phyloP scores from a whole-genome alignment of 2,113 vertebrate genomes.

The Phyllopteryx taeniolatus region DNA sequence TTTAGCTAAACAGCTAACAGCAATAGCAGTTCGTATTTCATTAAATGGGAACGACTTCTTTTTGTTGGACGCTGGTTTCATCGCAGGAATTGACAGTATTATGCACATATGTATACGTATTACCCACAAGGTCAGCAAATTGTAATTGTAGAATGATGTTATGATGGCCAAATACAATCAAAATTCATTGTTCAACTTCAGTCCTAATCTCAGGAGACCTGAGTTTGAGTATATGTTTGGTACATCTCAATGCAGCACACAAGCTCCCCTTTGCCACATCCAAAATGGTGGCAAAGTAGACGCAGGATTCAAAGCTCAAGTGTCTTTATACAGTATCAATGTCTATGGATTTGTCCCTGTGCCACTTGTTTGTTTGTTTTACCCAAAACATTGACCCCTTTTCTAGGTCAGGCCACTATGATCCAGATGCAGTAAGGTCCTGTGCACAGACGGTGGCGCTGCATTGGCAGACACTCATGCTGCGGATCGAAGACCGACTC shows the following conservation, averaged over 20 bases:
- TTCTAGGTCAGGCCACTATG: constrained; percentile 87
- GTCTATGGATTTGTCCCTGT: neutral
- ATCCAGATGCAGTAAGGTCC: constrained; percentile 89
- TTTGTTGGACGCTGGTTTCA: neutral
- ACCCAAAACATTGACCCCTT: neutral
- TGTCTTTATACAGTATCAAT: neutral
- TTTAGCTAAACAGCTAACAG: too few species aligned
- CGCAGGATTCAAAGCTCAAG: neutral
- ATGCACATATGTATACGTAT: neutral
- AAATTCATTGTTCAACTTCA: too few species aligned
- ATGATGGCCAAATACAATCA: neutral
- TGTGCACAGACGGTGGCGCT: constrained; percentile 96
- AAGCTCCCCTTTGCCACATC: neutral
- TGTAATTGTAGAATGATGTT: neutral
- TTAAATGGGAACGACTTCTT: too few species aligned
- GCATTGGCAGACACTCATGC: constrained; percentile 98
- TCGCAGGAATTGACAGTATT: neutral
- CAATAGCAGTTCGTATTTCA: too few species aligned
- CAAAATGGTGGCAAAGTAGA: neutral
- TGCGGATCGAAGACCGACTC: constrained; percentile 95
- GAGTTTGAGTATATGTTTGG: too few species aligned
- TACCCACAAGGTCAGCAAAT: neutral
- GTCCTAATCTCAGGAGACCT: too few species aligned
- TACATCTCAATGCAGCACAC: neutral
- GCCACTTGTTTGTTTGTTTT: neutral